Conservation (phyloP, 2,797 vertebrate species). For the Percopsis omiscomaycus region DNA sequence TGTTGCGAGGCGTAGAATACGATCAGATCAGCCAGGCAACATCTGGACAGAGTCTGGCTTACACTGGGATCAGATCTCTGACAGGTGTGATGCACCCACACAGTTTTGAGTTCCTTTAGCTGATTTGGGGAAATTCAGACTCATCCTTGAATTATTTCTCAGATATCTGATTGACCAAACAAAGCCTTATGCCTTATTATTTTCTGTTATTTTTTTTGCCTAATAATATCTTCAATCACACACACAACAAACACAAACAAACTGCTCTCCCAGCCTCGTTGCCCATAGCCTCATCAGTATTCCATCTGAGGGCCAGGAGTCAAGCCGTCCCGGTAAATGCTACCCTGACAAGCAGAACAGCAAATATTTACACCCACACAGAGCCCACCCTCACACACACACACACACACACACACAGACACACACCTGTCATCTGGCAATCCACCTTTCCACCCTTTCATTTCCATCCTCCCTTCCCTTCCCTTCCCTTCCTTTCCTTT, state of each 20-base stretch:
- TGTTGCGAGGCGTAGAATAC: not conserved
- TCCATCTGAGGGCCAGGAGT: constrained; percentile 68
- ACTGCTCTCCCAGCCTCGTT: constrained; percentile 34
- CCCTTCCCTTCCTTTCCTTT: constrained; percentile 8
- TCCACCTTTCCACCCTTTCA: constrained; percentile 23
- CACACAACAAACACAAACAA: not conserved
- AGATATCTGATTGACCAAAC: not conserved
- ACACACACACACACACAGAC: not conserved
- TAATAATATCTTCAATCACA: constrained; percentile 2
- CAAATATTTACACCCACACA: constrained; percentile 81
- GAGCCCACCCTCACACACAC: not conserved
- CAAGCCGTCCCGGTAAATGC: constrained; percentile 68
- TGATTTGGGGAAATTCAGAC: too few relatives aligned
- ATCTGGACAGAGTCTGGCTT: too few relatives aligned
- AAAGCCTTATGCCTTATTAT: too few relatives aligned
- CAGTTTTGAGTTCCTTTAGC: too few relatives aligned
- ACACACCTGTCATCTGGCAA: not conserved
- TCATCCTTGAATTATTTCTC: too few relatives aligned
- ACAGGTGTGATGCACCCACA: too few relatives aligned
- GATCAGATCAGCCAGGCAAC: too few relatives aligned
- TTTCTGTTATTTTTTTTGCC: constrained; percentile 3
- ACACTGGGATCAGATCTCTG: too few relatives aligned
- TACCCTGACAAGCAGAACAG: constrained; percentile 81
- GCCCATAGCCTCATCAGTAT: constrained; percentile 75
- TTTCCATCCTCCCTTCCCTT: constrained; percentile 27